These are phyloP conservation scores for Aurelia sp. DNA, from an alignment of 30 jellyfish, hydroid and myxozoan genomes.

Conservation along the genomic window DNA sequence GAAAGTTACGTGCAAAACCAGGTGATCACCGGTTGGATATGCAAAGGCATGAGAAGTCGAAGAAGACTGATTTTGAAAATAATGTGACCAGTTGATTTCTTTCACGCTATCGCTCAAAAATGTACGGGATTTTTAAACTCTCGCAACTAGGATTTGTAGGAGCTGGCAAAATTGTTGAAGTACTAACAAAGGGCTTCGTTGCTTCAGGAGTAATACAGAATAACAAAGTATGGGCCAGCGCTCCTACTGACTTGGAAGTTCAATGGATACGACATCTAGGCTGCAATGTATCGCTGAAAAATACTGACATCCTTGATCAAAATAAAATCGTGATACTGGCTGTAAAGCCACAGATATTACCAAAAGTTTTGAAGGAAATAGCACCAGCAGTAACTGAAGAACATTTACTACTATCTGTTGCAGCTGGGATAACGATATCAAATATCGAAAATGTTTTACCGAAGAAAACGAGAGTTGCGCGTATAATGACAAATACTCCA, in stretches of 20 bases:
- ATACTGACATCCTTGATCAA: conserved; percentile 38
- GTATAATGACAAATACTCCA: conserved; percentile 83
- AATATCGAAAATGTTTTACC: conserved; percentile 64
- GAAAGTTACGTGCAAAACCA: too few relatives aligned
- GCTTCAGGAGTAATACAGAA: conserved; percentile 81
- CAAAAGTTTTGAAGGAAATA: conserved; percentile 50
- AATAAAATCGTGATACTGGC: conserved; percentile 64
- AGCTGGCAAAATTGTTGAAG: conserved; percentile 86
- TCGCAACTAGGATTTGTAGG: conserved; percentile 73
- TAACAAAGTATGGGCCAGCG: conserved; percentile 82
- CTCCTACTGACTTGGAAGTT: conserved; percentile 74
- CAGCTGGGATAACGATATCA: conserved; percentile 77
- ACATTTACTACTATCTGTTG: conserved; percentile 73
- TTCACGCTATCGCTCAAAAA: not conserved
- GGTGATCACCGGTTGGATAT: too few relatives aligned
- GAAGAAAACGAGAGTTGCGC: conserved; percentile 53
- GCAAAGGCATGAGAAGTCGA: too few relatives aligned
- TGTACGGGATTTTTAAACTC: conserved; percentile 61
- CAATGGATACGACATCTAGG: conserved; percentile 85
- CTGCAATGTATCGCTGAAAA: conserved; percentile 66
- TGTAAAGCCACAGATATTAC: conserved; percentile 79
- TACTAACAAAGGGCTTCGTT: conserved; percentile 71
- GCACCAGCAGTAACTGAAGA: conserved; percentile 70
- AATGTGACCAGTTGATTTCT: too few relatives aligned
- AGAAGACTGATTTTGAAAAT: too few relatives aligned